Base-by-base conservation (phyloP, 2,113 vertebrate genomes). In the Menura novaehollandiae region DNA sequence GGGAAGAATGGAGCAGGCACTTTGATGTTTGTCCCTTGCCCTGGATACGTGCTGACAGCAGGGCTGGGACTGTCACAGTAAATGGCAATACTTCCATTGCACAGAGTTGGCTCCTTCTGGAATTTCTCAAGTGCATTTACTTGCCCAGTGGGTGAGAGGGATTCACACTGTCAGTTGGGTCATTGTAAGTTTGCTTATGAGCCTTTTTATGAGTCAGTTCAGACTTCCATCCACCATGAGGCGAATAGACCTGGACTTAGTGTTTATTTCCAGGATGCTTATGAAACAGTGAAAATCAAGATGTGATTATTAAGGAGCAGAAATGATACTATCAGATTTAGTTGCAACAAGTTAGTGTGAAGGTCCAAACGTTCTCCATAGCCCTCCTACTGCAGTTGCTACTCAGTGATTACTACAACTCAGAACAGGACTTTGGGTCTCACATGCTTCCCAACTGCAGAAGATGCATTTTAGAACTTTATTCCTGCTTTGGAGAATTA, bases 61-160 rank as follows among this genome's bases (percentile, higher is more conserved):
- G 41, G 58, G 66, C 90, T 85, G 81, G 37, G 66, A 15, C 56
- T 7, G 37, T 56, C 58, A 18, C 62, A 72, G 37, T 85, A 79
- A 59, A 58, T 69, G 46, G 67, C 58, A 88, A 62, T 88, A 30
- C 37, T 64, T 90, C 55, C 49, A 60, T 8, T 90, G 78, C 88
- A 71, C 46, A 53, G 85, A 64, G 22, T 18, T 93, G 82, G 62
- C 90, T 90, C 62, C 51, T 87, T 55, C 71, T 91, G 90, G 77
- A 94, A 64, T 91, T 93, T 91, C 82, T 90, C n/a, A 66, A 90
- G n/a, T 83, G 41, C 27, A 9, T 94, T 96, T 83, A 33, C 26
- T 76, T 92, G 85, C 90, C 92, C 78, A 92, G 66, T 77, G 78
- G 82, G 88, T 94, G 53, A 97, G 85, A 94, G 88, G 88, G 53